Percentiles rank a stretch among this genome's conserved stretches.
Conservation (phyloP, 2,113 vertebrate genomes). For the Thomomys bottae region DNA sequence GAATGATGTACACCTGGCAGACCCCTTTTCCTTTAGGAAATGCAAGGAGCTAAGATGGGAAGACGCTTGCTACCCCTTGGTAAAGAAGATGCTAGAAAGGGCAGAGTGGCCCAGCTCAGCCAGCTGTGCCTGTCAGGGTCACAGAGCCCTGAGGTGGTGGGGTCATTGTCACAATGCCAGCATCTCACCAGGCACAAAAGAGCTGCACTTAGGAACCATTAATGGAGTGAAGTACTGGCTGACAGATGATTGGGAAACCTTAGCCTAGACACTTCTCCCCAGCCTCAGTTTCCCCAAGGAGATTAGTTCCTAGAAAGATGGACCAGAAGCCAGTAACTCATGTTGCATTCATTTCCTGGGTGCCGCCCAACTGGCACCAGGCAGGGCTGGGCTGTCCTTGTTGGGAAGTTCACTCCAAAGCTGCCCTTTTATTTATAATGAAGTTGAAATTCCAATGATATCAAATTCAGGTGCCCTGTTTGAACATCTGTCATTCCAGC, state of each 20-base stretch:
- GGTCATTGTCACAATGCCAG: background rate
- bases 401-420: background rate
- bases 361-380: no score
- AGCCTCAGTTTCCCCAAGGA: background rate
- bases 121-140: fast-evolving
- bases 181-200: background rate
- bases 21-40: background rate
- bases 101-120: background rate
- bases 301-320: background rate
- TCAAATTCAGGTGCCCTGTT: background rate
- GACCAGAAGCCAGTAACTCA: background rate
- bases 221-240: fast-evolving
- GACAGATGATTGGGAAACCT: background rate
- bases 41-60: background rate
- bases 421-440: background rate
- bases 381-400: no score
- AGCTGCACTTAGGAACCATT: background rate
- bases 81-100: background rate
- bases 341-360: no score
- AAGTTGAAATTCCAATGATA: background rate
- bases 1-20: background rate
- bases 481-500: no score
- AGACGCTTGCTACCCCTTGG: background rate
- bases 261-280: background rate
- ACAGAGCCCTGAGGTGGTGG: background rate